Percentiles rank a stretch among this genome's conserved stretches.
phyloP scores from a whole-genome alignment of 2,113 vertebrate species.

The Rousettus leschenaultii region DNA sequence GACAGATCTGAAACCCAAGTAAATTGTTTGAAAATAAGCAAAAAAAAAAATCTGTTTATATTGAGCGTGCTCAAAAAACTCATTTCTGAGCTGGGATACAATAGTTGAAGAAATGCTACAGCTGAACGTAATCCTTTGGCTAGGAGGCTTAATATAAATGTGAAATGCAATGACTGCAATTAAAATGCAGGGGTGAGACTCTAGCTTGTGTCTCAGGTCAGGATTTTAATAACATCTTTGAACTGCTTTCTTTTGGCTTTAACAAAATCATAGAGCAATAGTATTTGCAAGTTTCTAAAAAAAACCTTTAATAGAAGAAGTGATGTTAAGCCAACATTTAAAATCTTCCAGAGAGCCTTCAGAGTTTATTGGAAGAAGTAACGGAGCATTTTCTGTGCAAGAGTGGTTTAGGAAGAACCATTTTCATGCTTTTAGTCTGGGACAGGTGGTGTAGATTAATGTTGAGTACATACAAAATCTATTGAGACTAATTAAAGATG shows the following conservation, averaged over 20 bases:
- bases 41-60: neutral
- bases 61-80: neutral
- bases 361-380: slow-evolving; percentile 43
- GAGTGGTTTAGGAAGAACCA: slow-evolving; percentile 20
- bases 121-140: slow-evolving; percentile 17
- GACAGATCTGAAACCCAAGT: neutral
- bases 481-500: slow-evolving; percentile 73
- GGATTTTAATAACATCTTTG: slow-evolving; percentile 60
- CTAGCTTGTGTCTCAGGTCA: slow-evolving; percentile 44
- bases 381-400: slow-evolving; percentile 33
- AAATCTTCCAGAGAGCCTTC: slow-evolving; percentile 45
- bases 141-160: slow-evolving; percentile 34
- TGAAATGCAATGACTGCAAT: neutral
- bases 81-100: neutral
- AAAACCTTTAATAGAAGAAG: slow-evolving; percentile 33
- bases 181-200: slow-evolving; percentile 42
- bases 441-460: slow-evolving; percentile 70
- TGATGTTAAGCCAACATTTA: slow-evolving; percentile 49
- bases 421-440: slow-evolving; percentile 50
- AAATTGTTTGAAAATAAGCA: neutral
- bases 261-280: slow-evolving; percentile 41
- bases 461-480: slow-evolving; percentile 66
- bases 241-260: slow-evolving; percentile 52
- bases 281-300: slow-evolving; percentile 40
- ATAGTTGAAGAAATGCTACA: slow-evolving; percentile 11